These are phyloP conservation scores for Stenichneumon culpator DNA, from an alignment of 2,888 invertebrate genomes.

Conservation along the genomic window DNA sequence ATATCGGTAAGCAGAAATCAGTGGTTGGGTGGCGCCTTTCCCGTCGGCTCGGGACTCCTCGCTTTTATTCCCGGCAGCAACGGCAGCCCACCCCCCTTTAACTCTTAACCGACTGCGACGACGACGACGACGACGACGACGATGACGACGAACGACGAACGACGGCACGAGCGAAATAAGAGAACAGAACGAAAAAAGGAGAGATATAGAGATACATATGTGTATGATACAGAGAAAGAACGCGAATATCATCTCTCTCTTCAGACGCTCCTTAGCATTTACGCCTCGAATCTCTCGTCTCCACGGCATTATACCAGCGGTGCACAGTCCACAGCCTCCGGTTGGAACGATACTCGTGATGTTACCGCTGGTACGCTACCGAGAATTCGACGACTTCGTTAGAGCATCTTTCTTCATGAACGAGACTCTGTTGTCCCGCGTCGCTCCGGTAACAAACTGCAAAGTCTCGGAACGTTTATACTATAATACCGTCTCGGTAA, in stretches of 20 bases:
- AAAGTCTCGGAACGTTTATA: constrained; percentile 32
- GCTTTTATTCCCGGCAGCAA: constrained; percentile 52
- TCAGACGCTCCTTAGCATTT: constrained; percentile 58
- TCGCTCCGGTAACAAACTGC: constrained; percentile 38
- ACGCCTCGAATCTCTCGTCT: constrained; percentile 46
- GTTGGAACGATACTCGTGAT: constrained; percentile 41
- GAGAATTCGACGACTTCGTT: constrained; percentile 80
- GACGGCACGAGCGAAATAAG: constrained; percentile 42
- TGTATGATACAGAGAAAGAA: constrained; percentile 33
- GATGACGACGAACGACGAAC: constrained; percentile 48
- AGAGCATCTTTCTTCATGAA: constrained; percentile 51
- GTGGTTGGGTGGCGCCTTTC: constrained; percentile 82
- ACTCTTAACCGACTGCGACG: constrained; percentile 39
- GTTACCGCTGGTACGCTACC: constrained; percentile 70
- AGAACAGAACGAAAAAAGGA: constrained; percentile 41
- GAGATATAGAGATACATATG: constrained; percentile 41
- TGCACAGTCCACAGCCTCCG: constrained; percentile 25
- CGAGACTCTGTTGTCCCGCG: constrained; percentile 51
- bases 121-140: constrained; percentile 46
- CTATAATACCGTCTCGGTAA: constrained; percentile 1
- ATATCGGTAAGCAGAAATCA: constrained; percentile 84
- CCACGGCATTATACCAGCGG: constrained; percentile 17
- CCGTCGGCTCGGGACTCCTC: constrained; percentile 63
- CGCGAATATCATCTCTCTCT: constrained; percentile 46
- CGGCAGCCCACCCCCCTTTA: not conserved